A percentile compares a stretch with the other conserved stretches of the same genome.
Conservation (phyloP, 2,113 vertebrate genomes). For the Sphaerodactylus townsendi region DNA sequence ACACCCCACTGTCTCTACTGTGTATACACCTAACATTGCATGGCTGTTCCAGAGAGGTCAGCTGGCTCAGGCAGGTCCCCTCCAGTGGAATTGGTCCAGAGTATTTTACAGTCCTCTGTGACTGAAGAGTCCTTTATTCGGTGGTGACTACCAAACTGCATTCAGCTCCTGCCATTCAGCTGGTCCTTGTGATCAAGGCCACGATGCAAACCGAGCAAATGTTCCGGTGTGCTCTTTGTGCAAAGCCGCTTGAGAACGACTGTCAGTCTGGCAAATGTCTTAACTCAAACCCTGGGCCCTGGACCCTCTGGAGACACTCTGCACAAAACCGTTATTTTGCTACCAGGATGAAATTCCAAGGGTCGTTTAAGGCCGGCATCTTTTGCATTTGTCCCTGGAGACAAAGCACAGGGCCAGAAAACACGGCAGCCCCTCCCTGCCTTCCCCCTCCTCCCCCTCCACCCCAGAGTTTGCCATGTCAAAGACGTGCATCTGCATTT, state of each 20-base stretch:
- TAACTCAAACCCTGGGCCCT: neutral
- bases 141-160: neutral
- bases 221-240: neutral
- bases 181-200: neutral
- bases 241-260: neutral
- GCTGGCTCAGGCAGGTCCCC: neutral
- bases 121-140: neutral
- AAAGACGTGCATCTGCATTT: neutral
- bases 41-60: neutral
- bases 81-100: neutral
- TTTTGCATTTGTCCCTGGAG: neutral
- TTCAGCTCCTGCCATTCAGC: neutral
- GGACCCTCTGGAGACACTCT: neutral
- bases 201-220: neutral
- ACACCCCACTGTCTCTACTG: too few relatives aligned
- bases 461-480: neutral
- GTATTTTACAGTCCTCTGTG: neutral
- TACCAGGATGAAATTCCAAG: neutral
- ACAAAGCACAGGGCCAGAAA: neutral
- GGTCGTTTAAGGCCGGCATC: neutral
- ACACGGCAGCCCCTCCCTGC: neutral
- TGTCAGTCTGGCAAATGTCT: neutral
- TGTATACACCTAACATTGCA: neutral
- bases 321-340: neutral
- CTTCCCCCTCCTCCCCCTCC: neutral